Evolutionary conservation across 2,113 vertebrate species (phyloP), one percentile per base, ranked within the genome.

Genomic region (Chamaetylas fuelleborni): DNA sequence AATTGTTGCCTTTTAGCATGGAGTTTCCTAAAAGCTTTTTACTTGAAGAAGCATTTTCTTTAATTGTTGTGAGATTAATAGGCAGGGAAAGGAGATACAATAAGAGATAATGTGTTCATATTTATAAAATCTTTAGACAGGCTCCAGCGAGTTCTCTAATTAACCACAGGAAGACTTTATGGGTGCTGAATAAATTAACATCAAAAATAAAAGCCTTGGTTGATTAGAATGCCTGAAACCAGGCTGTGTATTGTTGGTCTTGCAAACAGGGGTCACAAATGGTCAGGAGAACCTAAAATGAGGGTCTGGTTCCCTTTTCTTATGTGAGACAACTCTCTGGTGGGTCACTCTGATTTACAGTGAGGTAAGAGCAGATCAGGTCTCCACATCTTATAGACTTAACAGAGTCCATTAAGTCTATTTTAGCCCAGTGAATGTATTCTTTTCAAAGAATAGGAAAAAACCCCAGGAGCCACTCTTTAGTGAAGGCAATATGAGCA

Each of bases 51-150:
- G 31, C 36, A 73, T 74, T 93, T 85, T 34, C 45, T 94, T 87
- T 92, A 79, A 94, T 92, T 93, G 57, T 92, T 85, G 76, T 92
- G 93, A 86, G 58, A 95, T 65, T 79, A 93, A 82, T 76, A 80
- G 50, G 64, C 81, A 91, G 72, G 54, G 74, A 77, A 78, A 88
- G 26, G 72, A 92, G 83, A 96, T 93, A 78, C 90, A 91, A 25
- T 45, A 66, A 78, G 38, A 77, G 86, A 91, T 92, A 92, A 96
- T 3, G 4, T 70, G 77, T 78, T 96, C 81, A 53, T 91, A 89
- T 91, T 91, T 91, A 62, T 89, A 66, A 92, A 83, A 83, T 70
- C 80, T 94, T 94, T 73, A 84, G 89, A 81, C 72, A 94, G 85
- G 89, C 86, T 86, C 19, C 56, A 78, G 42, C 22, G 69, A 96